These are phyloP conservation scores for Menidia beryllina DNA, from an alignment of 2,113 vertebrate genomes.

Conservation along the genomic window DNA sequence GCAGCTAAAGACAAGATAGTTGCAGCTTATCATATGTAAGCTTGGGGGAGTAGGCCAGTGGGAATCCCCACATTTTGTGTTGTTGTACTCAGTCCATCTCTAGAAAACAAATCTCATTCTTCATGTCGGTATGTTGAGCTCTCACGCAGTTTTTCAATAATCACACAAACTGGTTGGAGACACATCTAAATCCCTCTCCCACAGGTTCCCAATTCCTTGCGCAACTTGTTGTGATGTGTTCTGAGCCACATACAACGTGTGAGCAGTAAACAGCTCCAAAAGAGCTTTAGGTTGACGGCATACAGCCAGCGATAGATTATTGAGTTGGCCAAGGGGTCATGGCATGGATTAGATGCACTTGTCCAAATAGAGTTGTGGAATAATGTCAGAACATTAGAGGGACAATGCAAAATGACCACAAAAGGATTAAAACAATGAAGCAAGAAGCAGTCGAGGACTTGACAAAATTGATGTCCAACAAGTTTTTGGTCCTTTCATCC, in stretches of 20 bases:
- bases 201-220: slow-evolving; percentile 55
- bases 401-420: background rate
- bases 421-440: background rate
- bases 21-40: slow-evolving; percentile 67
- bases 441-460: background rate
- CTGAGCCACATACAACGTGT: slow-evolving; percentile 26
- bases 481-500: background rate
- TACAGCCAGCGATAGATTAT: background rate
- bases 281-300: slow-evolving; percentile 15
- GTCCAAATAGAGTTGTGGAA: background rate
- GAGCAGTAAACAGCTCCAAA: slow-evolving; percentile 25
- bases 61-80: slow-evolving; percentile 44
- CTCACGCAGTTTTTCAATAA: slow-evolving; percentile 66
- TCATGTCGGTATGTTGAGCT: slow-evolving; percentile 64
- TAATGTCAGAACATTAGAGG: background rate
- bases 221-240: slow-evolving; percentile 41
- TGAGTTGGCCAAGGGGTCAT: background rate
- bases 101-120: slow-evolving; percentile 71
- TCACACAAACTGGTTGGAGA: slow-evolving; percentile 52
- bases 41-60: slow-evolving; percentile 50
- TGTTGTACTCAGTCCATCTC: slow-evolving; percentile 46
- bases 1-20: slow-evolving; percentile 59
- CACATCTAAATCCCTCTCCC: slow-evolving; percentile 66
- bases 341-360: background rate
- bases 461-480: background rate